phyloP scores from a whole-genome alignment of 2,113 vertebrate species.

The Collichthys lucidus region DNA sequence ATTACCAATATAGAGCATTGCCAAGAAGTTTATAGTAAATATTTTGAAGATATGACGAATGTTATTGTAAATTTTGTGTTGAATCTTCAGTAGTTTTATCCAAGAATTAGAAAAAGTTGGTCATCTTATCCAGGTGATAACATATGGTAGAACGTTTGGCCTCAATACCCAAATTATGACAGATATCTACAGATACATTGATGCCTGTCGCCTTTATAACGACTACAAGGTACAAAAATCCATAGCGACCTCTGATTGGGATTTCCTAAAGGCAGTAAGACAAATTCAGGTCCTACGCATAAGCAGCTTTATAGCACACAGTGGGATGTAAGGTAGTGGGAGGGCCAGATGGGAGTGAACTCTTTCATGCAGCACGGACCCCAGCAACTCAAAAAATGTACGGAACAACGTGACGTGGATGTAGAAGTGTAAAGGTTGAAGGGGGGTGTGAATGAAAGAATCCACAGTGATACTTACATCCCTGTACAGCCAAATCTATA shows the following conservation, averaged over 20 bases:
- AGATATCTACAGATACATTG: background rate
- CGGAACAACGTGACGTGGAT: constrained; percentile 28
- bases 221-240: background rate
- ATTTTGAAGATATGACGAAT: background rate
- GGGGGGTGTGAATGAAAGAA: constrained; percentile 56
- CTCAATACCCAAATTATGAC: background rate
- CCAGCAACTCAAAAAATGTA: constrained; percentile 48
- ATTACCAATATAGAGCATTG: background rate
- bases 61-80: background rate
- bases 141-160: background rate
- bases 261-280: background rate
- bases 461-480: constrained; percentile 99
- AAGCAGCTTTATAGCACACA: constrained; percentile 32
- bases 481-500: constrained; percentile 99
- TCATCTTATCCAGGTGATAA: background rate
- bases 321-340: constrained; percentile 36
- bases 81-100: background rate
- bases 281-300: background rate
- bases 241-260: constrained; percentile 4
- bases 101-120: background rate
- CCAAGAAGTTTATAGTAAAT: background rate
- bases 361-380: constrained; percentile 60
- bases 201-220: constrained; percentile 6
- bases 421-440: constrained; percentile 62
- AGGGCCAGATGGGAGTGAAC: constrained; percentile 42